These are phyloP conservation scores for Forbesichthys papilliferus DNA, from an alignment of 2,113 vertebrate genomes.

Conservation along the genomic window DNA sequence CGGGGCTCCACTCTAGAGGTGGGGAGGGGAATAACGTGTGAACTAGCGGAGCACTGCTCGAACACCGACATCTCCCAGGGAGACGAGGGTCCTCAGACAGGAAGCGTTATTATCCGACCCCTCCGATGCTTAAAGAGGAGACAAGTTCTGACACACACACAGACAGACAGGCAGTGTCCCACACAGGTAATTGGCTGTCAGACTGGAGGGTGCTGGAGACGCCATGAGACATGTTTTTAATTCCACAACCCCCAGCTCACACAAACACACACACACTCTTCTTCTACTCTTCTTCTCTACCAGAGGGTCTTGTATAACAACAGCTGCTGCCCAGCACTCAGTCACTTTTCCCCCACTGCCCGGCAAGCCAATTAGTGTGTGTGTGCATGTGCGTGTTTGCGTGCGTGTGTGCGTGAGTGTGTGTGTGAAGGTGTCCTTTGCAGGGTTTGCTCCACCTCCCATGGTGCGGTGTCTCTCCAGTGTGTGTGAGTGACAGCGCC, in stretches of 20 bases:
- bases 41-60: constrained; percentile 30
- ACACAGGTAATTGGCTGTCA: constrained; percentile 72
- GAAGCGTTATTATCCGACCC: constrained; percentile 51
- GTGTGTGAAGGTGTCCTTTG: constrained; percentile 64
- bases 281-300: constrained; percentile 30
- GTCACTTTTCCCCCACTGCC: constrained; percentile 62
- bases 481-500: constrained; percentile 63
- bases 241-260: constrained; percentile 28
- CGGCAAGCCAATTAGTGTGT: constrained; percentile 70
- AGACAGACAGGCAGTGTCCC: constrained; percentile 40
- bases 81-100: constrained; percentile 27
- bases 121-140: constrained; percentile 25
- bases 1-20: constrained; percentile 2
- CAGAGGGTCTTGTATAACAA: constrained; percentile 40
- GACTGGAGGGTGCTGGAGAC: constrained; percentile 36
- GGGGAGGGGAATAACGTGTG: constrained; percentile 8
- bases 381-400: constrained; percentile 49
- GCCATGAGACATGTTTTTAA: constrained; percentile 52
- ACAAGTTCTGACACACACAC: constrained; percentile 42
- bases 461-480: constrained; percentile 68
- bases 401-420: constrained; percentile 21
- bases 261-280: background rate
- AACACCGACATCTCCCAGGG: constrained; percentile 15
- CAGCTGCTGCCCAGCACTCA: constrained; percentile 56
- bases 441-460: constrained; percentile 67